Evolutionary conservation across 2,888 invertebrate species (phyloP).

Genomic region (Dilophus febrilis): DNA sequence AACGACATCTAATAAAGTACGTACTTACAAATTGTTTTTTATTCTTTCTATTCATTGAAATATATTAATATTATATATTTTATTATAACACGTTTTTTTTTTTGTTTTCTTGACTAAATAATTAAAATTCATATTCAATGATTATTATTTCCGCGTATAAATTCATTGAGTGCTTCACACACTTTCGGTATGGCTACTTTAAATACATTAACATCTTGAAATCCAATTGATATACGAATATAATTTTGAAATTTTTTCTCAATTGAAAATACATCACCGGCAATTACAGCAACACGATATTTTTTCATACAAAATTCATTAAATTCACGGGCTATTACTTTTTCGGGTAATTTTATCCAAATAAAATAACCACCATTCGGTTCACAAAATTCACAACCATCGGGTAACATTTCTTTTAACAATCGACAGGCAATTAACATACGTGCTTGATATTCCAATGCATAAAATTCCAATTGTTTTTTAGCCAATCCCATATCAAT

Average conservation of each 20-base stretch:
- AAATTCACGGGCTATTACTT: slow-evolving; percentile 26
- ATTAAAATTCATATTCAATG: too few species aligned
- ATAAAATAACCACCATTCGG: slow-evolving; percentile 43
- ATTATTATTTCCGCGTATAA: too few species aligned
- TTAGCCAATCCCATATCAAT: slow-evolving; percentile 34
- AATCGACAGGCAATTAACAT: slow-evolving; percentile 28
- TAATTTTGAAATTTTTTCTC: slow-evolving; percentile 24
- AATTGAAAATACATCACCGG: slow-evolving; percentile 29
- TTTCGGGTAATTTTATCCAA: slow-evolving; percentile 36
- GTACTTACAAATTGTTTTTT: too few species aligned
- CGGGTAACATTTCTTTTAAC: slow-evolving; percentile 29
- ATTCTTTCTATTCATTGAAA: too few species aligned
- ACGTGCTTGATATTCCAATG: slow-evolving; percentile 27
- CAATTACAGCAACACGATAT: slow-evolving; percentile 30
- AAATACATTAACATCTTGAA: slow-evolving; percentile 28
- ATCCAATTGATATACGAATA: slow-evolving; percentile 34
- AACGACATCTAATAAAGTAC: too few species aligned
- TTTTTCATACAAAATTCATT: slow-evolving; percentile 27
- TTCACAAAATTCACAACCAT: slow-evolving; percentile 24
- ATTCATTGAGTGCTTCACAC: slow-evolving; percentile 18
- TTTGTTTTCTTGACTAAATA: too few species aligned
- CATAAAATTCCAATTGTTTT: slow-evolving; percentile 28
- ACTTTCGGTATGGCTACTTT: slow-evolving; percentile 23
- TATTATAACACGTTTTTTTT: too few species aligned
- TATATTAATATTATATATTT: too few species aligned